Conservation (phyloP, 2,888 invertebrate species). For the Chaitophorus viminalis region DNA sequence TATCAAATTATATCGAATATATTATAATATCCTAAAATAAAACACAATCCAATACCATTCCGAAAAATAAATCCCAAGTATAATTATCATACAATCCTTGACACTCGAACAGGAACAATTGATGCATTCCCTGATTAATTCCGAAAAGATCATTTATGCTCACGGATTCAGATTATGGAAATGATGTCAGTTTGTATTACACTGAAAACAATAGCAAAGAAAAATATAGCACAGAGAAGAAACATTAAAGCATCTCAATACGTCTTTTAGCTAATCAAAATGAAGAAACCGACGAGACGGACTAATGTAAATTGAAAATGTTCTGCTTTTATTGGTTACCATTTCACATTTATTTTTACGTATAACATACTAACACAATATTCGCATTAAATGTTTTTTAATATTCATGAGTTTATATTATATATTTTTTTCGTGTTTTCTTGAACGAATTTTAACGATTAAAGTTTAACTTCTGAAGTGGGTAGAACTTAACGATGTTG, state of each 20-base stretch:
- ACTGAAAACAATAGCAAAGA: background rate
- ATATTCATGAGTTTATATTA: too few species aligned
- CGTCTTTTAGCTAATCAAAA: background rate
- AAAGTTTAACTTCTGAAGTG: too few species aligned
- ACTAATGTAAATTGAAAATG: too few species aligned
- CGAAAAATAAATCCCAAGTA: slow-evolving; percentile 11
- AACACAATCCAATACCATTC: background rate
- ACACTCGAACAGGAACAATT: background rate
- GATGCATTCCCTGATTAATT: background rate
- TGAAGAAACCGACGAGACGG: too few species aligned
- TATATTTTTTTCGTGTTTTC: too few species aligned
- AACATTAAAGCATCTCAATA: background rate
- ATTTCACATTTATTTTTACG: too few species aligned
- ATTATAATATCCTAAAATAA: background rate
- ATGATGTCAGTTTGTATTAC: background rate
- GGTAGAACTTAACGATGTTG: too few species aligned
- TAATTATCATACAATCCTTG: too few species aligned
- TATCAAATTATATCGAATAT: slow-evolving; percentile 22
- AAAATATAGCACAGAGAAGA: background rate
- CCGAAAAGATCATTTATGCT: background rate
- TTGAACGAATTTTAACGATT: too few species aligned
- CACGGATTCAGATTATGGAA: background rate
- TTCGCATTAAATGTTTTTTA: too few species aligned
- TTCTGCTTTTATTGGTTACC: too few species aligned
- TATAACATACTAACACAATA: too few species aligned